Conservation (phyloP, 1,140 invertebrate genomes). For the Drosophila pectinifera region DNA sequence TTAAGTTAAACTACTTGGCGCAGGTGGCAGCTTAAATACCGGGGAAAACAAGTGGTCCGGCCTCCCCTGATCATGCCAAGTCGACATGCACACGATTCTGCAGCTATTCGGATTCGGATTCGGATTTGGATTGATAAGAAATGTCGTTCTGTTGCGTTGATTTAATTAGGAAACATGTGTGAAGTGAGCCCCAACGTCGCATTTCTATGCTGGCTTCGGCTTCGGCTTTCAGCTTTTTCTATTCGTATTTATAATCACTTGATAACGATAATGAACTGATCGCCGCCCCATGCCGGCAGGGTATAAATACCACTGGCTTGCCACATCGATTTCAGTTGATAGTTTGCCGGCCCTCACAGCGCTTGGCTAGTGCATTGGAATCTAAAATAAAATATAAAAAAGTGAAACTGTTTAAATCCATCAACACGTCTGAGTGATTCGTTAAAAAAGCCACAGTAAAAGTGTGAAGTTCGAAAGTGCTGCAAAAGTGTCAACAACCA, state of each 20-base stretch:
- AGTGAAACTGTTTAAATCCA: slow-evolving; percentile 8
- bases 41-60: slow-evolving; percentile 9
- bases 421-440: background rate
- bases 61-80: slow-evolving; percentile 39
- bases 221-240: slow-evolving; percentile 13
- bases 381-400: background rate
- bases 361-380: slow-evolving; percentile 10
- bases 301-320: slow-evolving; percentile 59
- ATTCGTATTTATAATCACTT: slow-evolving; percentile 51
- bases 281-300: too few species aligned
- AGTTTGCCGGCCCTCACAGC: slow-evolving; percentile 22
- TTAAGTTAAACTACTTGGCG: slow-evolving; percentile 5
- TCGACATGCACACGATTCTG: slow-evolving; percentile 34
- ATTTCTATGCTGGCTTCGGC: slow-evolving; percentile 15
- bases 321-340: slow-evolving; percentile 54
- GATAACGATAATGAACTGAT: slow-evolving; percentile 55
- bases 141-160: slow-evolving; percentile 24
- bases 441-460: background rate
- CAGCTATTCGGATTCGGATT: too few species aligned
- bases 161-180: slow-evolving; percentile 61
- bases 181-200: slow-evolving; percentile 13
- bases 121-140: slow-evolving; percentile 33
- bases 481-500: slow-evolving; percentile 14
- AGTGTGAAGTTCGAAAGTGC: slow-evolving; percentile 9
- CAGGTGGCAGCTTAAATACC: background rate